phyloP scores from a whole-genome alignment of 2,888 invertebrate genomes.

The Pammene fasciana region DNA sequence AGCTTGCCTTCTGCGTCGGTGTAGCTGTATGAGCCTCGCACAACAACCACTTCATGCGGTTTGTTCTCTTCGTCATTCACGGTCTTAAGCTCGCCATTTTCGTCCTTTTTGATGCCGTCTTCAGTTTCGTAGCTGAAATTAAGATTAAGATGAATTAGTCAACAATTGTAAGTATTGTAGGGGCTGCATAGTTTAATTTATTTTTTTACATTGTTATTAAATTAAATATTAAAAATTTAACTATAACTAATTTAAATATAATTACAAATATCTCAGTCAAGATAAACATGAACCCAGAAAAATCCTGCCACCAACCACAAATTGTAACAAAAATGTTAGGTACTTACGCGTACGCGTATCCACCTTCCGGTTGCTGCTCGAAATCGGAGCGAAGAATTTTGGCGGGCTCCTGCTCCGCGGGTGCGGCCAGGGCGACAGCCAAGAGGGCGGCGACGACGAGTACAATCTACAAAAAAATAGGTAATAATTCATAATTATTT shows the following conservation, averaged over 20 bases:
- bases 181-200: too few species aligned
- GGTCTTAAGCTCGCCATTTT: constrained; percentile 71
- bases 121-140: constrained; percentile 78
- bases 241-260: too few species aligned
- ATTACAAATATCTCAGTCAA: too few species aligned
- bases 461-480: constrained; percentile 52
- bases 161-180: too few species aligned
- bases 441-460: constrained; percentile 64
- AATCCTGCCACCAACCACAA: too few species aligned
- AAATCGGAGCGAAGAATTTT: constrained; percentile 59
- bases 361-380: constrained; percentile 61
- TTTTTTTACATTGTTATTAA: too few species aligned
- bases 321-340: not conserved
- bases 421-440: constrained; percentile 62
- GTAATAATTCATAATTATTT: not conserved
- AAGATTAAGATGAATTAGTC: too few species aligned
- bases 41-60: constrained; percentile 79
- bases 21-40: constrained; percentile 85
- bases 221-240: too few species aligned
- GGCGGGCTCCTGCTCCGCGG: constrained; percentile 48
- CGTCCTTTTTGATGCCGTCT: constrained; percentile 80
- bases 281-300: too few species aligned
- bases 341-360: constrained; percentile 60
- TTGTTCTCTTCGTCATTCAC: constrained; percentile 82
- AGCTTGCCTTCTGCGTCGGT: constrained; percentile 79